Evolutionary conservation across 2,113 vertebrate species (phyloP).

Genomic region (Etheostoma spectabile): DNA sequence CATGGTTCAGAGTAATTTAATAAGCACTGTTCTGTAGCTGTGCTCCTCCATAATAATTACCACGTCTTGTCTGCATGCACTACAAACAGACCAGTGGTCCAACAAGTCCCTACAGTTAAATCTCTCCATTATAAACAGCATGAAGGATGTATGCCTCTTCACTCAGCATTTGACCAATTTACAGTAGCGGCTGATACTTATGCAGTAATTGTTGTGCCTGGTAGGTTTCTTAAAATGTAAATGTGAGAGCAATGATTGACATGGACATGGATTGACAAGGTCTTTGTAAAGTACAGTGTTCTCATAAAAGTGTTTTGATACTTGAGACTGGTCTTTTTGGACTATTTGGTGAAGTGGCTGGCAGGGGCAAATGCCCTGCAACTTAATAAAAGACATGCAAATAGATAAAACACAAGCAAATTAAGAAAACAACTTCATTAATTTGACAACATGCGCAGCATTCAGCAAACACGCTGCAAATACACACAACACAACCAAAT

Average conservation of each 20-base stretch:
- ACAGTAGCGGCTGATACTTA: background rate
- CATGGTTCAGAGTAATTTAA: conserved; percentile 69
- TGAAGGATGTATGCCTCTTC: conserved; percentile 6
- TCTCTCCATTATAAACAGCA: conserved; percentile 8
- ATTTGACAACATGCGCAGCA: too few species aligned
- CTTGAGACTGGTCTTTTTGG: too few species aligned
- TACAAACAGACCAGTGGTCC: conserved; percentile 2
- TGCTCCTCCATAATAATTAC: conserved; percentile 71
- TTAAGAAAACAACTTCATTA: too few species aligned
- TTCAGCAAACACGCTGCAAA: too few species aligned
- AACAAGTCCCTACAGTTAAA: background rate
- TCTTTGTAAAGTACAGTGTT: background rate
- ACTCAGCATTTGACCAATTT: background rate
- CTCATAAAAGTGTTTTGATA: background rate
- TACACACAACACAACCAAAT: too few species aligned
- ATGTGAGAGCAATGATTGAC: background rate
- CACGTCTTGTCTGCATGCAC: conserved; percentile 15
- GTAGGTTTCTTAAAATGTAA: background rate
- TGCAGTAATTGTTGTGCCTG: background rate
- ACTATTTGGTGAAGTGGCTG: too few species aligned
- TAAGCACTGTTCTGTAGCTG: conserved; percentile 60
- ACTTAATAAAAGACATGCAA: too few species aligned
- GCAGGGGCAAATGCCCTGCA: too few species aligned
- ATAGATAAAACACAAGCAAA: too few species aligned
- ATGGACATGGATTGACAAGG: background rate